Percentiles rank a stretch among this genome's conserved stretches.
Evolutionary conservation across 2,888 invertebrate species (phyloP).

Genomic region (Conomelus anceps): DNA sequence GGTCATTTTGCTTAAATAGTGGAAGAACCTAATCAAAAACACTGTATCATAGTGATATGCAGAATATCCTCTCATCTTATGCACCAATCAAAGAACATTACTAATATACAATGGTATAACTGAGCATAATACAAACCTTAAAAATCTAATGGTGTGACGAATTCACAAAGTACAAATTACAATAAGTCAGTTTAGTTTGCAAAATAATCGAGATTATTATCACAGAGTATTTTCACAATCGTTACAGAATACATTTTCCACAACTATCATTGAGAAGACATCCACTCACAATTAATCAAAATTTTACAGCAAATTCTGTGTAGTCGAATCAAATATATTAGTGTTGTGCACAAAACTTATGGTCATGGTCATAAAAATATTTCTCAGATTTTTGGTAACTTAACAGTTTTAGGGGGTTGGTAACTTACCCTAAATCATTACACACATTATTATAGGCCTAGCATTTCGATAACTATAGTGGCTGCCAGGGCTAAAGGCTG

Average conservation of each 20-base stretch:
- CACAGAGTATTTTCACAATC: not conserved
- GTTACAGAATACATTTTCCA: not conserved
- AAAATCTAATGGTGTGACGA: not conserved
- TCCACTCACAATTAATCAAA: not conserved
- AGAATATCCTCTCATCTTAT: not conserved
- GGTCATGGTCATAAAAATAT: no score
- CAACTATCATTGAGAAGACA: not conserved
- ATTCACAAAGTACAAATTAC: not conserved
- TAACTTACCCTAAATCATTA: no score
- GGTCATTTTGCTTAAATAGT: not conserved
- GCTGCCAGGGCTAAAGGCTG: no score
- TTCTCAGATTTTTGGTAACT: no score
- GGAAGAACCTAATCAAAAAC: not conserved
- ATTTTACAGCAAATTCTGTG: not conserved
- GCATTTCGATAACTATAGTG: no score
- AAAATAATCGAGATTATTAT: not conserved
- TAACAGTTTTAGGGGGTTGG: no score
- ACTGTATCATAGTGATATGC: not conserved
- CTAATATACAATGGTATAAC: not conserved
- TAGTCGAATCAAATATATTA: not conserved
- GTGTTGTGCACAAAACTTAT: no score
- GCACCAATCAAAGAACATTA: not conserved
- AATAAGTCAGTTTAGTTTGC: not conserved
- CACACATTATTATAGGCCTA: no score
- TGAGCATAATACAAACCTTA: not conserved